Evolutionary conservation across 2,797 vertebrate genomes (phyloP).

Genomic region (Acanthopagrus latus): DNA sequence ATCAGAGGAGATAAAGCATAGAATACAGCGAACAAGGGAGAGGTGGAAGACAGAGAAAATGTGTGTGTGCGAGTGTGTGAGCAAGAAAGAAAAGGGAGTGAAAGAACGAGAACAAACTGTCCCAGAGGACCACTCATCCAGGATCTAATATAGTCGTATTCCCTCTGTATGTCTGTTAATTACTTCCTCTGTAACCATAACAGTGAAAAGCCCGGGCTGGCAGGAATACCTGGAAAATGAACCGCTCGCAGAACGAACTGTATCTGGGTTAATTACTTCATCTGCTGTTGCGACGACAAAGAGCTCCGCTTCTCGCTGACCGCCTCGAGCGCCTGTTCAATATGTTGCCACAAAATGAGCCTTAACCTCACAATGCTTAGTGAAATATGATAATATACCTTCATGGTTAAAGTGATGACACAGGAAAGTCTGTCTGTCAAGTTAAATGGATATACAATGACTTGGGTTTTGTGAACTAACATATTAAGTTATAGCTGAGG

Average conservation of each 20-base stretch:
- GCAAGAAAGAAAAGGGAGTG: constrained; percentile 48
- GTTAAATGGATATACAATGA: neutral
- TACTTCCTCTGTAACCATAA: constrained; percentile 73
- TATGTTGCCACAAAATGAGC: constrained; percentile 20
- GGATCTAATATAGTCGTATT: constrained; percentile 80
- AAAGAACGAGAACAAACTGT: constrained; percentile 77
- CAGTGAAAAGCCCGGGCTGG: constrained; percentile 32
- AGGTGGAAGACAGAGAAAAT: constrained; percentile 9
- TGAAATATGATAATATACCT: neutral
- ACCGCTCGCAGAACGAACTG: constrained; percentile 56
- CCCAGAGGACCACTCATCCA: constrained; percentile 75
- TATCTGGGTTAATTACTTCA: constrained; percentile 79
- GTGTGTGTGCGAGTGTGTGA: constrained; percentile 8
- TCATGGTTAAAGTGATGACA: neutral
- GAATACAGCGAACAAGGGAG: constrained; percentile 16
- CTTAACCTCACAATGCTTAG: neutral
- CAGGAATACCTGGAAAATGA: constrained; percentile 70
- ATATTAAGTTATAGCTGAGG: too few species aligned
- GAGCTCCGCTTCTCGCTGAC: constrained; percentile 25
- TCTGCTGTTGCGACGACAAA: constrained; percentile 33
- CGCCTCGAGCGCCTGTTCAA: constrained; percentile 34
- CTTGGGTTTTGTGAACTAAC: neutral
- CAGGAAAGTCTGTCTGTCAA: neutral
- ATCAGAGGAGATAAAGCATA: constrained; percentile 29
- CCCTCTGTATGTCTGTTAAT: constrained; percentile 81